A percentile compares a stretch with the other conserved stretches of the same genome.
Conservation (phyloP, 1,140 invertebrate genomes). For the Brachionus plicatilis region DNA sequence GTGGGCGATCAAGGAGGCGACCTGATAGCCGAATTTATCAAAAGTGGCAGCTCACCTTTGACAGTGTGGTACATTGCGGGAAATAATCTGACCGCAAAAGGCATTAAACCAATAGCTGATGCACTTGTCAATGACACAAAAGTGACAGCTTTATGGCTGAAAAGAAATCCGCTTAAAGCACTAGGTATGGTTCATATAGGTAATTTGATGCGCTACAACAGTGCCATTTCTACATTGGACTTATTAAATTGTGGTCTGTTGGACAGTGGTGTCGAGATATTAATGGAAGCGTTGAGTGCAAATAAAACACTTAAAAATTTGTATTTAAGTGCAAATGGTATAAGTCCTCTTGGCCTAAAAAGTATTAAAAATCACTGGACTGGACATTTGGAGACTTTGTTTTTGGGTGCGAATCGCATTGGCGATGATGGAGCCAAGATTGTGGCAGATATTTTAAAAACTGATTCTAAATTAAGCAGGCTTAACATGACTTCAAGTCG, state of each 20-base stretch:
- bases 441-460: neutral
- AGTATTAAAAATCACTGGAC: neutral
- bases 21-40: constrained; percentile 19
- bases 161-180: constrained; percentile 30
- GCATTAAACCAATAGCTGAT: neutral
- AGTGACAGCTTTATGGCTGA: constrained; percentile 34
- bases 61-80: constrained; percentile 36
- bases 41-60: neutral
- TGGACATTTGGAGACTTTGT: constrained; percentile 20
- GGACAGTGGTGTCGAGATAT: neutral
- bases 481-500: constrained; percentile 12
- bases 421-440: constrained; percentile 18
- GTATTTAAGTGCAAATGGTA: constrained; percentile 25
- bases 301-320: constrained; percentile 40
- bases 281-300: neutral
- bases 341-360: neutral
- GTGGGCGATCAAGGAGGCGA: neutral
- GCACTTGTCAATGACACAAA: neutral
- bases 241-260: constrained; percentile 36
- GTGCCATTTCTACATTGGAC: constrained; percentile 2
- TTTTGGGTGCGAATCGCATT: constrained; percentile 14
- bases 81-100: constrained; percentile 16
- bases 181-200: constrained; percentile 8
- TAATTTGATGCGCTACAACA: neutral
- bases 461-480: neutral